These are phyloP conservation scores for Avahi laniger DNA, from an alignment of 2,797 vertebrate genomes.

Conservation along the genomic window DNA sequence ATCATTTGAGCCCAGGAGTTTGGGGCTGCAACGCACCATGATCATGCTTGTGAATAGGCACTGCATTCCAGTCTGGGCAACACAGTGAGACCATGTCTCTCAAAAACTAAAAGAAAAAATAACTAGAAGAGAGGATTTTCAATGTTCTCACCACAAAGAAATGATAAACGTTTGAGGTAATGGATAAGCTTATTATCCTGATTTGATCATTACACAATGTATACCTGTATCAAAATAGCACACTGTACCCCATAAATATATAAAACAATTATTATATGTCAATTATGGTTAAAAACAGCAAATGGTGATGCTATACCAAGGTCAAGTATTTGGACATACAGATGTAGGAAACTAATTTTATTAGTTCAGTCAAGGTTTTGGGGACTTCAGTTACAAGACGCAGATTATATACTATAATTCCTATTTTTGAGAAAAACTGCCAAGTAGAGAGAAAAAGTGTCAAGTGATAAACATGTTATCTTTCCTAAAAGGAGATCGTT, in stretches of 20 bases:
- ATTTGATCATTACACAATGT: background rate
- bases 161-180: no score
- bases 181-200: background rate
- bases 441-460: background rate
- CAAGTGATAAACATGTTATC: background rate
- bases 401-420: background rate
- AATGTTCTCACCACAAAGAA: no score
- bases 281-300: background rate
- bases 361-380: background rate
- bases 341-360: background rate
- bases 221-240: background rate
- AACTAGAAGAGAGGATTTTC: no score
- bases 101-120: no score
- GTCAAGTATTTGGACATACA: background rate
- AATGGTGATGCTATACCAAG: background rate
- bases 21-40: background rate
- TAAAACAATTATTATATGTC: background rate
- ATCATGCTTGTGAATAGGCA: no score
- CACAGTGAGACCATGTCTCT: background rate
- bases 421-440: slow-evolving; percentile 27
- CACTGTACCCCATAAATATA: background rate
- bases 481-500: background rate
- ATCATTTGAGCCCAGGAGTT: background rate
- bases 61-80: no score
- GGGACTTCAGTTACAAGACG: background rate